A percentile compares a stretch with the other conserved stretches of the same genome.
These are phyloP conservation scores for Acanthurus leucopareius DNA, from an alignment of 2,797 vertebrate genomes.

Conservation along the genomic window DNA sequence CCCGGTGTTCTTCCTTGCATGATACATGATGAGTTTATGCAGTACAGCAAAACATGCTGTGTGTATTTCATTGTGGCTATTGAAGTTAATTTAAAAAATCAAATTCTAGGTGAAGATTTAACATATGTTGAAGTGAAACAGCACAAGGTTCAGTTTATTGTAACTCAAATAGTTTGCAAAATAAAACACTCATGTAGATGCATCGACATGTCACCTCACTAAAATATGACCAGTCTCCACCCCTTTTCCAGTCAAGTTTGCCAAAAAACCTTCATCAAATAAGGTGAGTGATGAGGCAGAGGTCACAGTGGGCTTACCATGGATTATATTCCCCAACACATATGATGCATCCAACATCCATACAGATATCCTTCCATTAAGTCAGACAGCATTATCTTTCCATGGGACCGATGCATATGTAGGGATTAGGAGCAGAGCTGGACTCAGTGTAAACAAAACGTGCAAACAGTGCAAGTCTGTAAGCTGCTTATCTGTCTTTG, in stretches of 20 bases:
- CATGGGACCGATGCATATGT: conserved; percentile 5
- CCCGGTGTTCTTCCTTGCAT: conserved; percentile 5
- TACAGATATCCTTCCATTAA: neutral
- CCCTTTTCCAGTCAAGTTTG: conserved; percentile 6
- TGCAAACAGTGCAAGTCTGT: neutral
- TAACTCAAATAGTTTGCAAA: conserved; percentile 14
- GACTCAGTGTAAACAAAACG: too few relatives aligned
- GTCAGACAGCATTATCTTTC: conserved; percentile 1
- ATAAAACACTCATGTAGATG: conserved; percentile 25
- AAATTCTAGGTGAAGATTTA: too few relatives aligned
- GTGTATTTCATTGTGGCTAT: neutral
- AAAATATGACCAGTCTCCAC: conserved; percentile 20
- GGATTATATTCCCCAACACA: conserved; percentile 7
- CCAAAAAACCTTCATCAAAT: conserved; percentile 25
- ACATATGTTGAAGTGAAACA: neutral
- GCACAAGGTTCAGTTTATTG: conserved; percentile 35
- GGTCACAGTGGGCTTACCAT: neutral
- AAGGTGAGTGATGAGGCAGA: neutral
- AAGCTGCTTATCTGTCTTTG: conserved; percentile 25
- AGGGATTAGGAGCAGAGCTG: conserved; percentile 31
- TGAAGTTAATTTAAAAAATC: too few relatives aligned
- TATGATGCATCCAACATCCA: conserved; percentile 3
- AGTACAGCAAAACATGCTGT: neutral
- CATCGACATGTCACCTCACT: conserved; percentile 37
- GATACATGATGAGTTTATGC: neutral